Percentiles rank a stretch among this genome's conserved stretches.
phyloP scores from a whole-genome alignment of 1,140 invertebrate genomes.

The Telenomus remus region DNA sequence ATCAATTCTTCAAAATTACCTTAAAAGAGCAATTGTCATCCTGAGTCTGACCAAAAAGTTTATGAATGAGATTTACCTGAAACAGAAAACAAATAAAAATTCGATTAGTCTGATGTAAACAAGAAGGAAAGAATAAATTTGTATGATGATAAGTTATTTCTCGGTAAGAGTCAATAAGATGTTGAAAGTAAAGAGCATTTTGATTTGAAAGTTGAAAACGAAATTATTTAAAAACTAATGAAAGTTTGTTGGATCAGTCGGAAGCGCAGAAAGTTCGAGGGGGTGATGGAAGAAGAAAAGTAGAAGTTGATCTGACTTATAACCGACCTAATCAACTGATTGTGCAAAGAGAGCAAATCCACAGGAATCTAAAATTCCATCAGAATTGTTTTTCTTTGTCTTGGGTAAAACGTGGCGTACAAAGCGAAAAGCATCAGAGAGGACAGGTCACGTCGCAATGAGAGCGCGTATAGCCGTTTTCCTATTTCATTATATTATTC shows the following conservation, averaged over 20 bases:
- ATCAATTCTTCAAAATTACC: no score
- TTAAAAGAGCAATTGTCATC: no score
- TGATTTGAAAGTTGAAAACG: conserved; percentile 4
- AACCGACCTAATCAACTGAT: conserved; percentile 34
- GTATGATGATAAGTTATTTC: no score
- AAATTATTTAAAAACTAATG: conserved; percentile 25
- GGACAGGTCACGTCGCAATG: conserved; percentile 20
- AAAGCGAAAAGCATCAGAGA: conserved; percentile 24
- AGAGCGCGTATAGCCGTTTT: conserved; percentile 44
- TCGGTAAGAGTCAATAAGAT: no score
- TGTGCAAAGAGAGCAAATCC: conserved; percentile 19
- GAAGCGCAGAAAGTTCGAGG: not conserved
- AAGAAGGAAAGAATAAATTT: no score
- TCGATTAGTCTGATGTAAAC: no score
- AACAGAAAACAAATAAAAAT: not conserved
- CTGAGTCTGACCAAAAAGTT: no score
- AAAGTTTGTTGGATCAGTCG: conserved; percentile 8
- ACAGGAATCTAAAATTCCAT: conserved; percentile 38
- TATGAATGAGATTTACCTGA: conserved; percentile 1
- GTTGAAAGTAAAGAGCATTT: no score
- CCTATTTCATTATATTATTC: conserved; percentile 55
- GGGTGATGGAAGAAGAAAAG: not conserved
- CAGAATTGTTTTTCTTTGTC: conserved; percentile 34
- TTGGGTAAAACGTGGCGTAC: conserved; percentile 12
- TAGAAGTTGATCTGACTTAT: conserved; percentile 14